These are phyloP conservation scores for Manacus vitellinus DNA, from an alignment of 2,113 vertebrate genomes.

Conservation along the genomic window DNA sequence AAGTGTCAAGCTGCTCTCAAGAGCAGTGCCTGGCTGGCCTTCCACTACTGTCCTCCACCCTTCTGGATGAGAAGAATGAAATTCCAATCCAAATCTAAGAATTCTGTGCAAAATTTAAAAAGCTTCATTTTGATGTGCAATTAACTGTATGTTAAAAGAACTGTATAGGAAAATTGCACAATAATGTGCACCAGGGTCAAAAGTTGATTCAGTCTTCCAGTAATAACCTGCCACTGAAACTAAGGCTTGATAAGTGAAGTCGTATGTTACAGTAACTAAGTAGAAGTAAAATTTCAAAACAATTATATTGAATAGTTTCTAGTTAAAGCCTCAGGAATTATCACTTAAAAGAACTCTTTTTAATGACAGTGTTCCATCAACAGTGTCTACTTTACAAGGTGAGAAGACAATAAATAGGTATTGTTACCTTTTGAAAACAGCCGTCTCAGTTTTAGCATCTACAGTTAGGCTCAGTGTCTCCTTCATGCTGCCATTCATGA, in stretches of 20 bases:
- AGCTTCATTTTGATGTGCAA: neutral
- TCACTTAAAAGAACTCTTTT: neutral
- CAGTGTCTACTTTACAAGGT: neutral
- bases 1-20: neutral
- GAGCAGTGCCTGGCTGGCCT: neutral
- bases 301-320: neutral
- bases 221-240: neutral
- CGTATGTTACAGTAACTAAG: accelerated
- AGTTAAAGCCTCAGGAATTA: neutral
- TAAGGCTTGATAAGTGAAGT: neutral
- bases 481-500: slow-evolving; percentile 98
- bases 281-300: neutral
- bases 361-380: neutral
- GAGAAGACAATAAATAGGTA: neutral
- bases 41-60: neutral
- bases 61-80: neutral
- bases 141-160: neutral
- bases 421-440: slow-evolving; percentile 96
- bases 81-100: neutral
- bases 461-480: slow-evolving; percentile 98
- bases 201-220: neutral
- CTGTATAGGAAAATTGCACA: neutral
- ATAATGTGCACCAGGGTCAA: neutral
- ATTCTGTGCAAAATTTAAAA: neutral
- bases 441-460: slow-evolving; percentile 97